A percentile compares a stretch with the other conserved stretches of the same genome.
Evolutionary conservation across 2,113 vertebrate species (phyloP).

Genomic region (Cebidichthys violaceus): DNA sequence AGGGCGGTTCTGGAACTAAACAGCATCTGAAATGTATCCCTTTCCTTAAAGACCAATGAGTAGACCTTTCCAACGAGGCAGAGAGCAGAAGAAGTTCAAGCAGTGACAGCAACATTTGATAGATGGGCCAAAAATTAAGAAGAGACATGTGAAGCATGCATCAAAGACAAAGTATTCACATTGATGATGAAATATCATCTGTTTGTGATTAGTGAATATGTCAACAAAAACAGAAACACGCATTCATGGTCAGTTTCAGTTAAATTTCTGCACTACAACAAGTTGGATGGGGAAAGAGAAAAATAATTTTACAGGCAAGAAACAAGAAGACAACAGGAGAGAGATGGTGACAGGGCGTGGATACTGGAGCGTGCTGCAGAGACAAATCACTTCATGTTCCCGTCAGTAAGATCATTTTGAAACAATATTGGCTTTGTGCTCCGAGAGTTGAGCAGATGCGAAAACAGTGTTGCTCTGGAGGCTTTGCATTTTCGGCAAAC

Average conservation of each 20-base stretch:
- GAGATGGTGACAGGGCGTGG: constrained; percentile 19
- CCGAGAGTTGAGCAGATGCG: constrained; percentile 50
- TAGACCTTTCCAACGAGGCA: constrained; percentile 29
- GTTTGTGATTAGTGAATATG: constrained; percentile 45
- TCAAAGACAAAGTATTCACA: constrained; percentile 23
- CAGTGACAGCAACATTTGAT: constrained; percentile 37
- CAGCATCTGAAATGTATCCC: constrained; percentile 23
- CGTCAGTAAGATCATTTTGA: constrained; percentile 47
- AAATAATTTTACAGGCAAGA: no score
- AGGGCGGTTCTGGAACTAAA: constrained; percentile 25
- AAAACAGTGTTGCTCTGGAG: constrained; percentile 37
- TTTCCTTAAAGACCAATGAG: constrained; percentile 39
- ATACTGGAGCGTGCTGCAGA: constrained; percentile 24
- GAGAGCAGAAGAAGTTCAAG: constrained; percentile 42
- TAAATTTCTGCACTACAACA: not conserved
- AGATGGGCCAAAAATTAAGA: constrained; percentile 35
- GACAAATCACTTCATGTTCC: constrained; percentile 53
- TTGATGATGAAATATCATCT: constrained; percentile 38
- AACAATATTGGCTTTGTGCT: constrained; percentile 52
- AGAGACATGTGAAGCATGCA: constrained; percentile 32
- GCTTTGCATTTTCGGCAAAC: constrained; percentile 11
- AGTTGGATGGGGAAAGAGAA: not conserved
- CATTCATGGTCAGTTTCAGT: constrained; percentile 21
- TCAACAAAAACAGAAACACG: constrained; percentile 25
- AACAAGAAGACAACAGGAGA: constrained; percentile 2